Conservation (phyloP, 2,113 vertebrate species). For the Heteronetta atricapilla region DNA sequence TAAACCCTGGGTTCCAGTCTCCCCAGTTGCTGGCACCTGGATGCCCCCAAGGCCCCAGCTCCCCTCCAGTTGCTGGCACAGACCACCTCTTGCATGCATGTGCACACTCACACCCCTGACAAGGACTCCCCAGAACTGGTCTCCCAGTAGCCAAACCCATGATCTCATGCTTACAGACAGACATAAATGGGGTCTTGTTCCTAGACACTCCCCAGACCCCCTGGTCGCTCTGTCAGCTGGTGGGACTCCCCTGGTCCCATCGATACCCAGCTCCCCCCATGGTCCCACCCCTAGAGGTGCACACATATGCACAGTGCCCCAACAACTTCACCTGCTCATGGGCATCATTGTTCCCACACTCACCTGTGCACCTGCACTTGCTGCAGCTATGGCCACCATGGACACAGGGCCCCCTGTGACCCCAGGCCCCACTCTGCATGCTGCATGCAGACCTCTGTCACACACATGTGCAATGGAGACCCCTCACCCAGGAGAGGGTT, state of each 20-base stretch:
- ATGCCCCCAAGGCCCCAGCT: background rate
- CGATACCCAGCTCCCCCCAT: rapidly evolving
- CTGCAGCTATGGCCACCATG: background rate
- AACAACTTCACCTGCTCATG: rapidly evolving
- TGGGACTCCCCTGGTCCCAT: background rate
- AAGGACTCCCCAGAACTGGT: background rate
- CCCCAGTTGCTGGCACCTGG: background rate
- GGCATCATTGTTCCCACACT: background rate
- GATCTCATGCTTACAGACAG: background rate
- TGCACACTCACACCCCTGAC: background rate
- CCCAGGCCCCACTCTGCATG: rapidly evolving
- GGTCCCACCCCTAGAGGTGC: background rate
- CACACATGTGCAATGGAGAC: background rate
- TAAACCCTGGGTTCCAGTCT: background rate
- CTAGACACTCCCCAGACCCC: background rate
- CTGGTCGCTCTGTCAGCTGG: background rate
- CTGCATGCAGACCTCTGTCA: background rate
- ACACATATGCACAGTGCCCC: background rate
- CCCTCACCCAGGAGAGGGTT: background rate
- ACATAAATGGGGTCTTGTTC: rapidly evolving
- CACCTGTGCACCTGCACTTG: background rate
- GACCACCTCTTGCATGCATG: too few species aligned
- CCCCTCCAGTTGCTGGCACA: background rate
- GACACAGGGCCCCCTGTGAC: rapidly evolving
- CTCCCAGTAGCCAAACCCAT: background rate